Base-by-base conservation (phyloP, 2,113 vertebrate genomes). In the Cardinalis cardinalis region DNA sequence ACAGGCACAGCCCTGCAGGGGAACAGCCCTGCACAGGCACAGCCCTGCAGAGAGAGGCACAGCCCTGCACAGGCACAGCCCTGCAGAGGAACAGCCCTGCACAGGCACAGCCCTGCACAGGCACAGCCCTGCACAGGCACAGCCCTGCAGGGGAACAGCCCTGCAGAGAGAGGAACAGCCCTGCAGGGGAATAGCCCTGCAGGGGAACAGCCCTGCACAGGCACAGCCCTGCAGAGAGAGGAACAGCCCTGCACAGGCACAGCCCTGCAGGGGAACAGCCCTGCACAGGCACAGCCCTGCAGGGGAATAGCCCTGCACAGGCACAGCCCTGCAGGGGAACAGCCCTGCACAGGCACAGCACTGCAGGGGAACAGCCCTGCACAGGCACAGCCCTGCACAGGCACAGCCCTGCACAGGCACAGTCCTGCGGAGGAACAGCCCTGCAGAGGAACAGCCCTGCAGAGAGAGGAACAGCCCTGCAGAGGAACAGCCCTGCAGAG, bases 281-380 rank as follows among this genome's bases (percentile, higher is more conserved):
- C 0, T 46, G 46, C 46, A 23, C 5, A 23, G 24, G 3, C 12
- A 43, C 41, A 41, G n/a, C n/a, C n/a, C n/a, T n/a, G n/a, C n/a
- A n/a, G n/a, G n/a, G n/a, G n/a, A n/a, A n/a, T n/a, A n/a, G n/a
- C n/a, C n/a, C n/a, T n/a, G n/a, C 59, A 46, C 38, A n/a, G 7
- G 53, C 59, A 12, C 81, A 66, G 80, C 51, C 1, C 0, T 46
- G 46, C 46, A 38, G 38, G 10, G 38, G 38, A 9, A 43, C 43
- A 43, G 43, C 43, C 43, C 18, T 43, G 43, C 59, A 51, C 34
- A n/a, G 7, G 53, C 59, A 12, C 81, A 66, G 80, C 51, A 1
- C 0, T 46, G 46, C 59, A 51, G 32, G n/a, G n/a, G n/a, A n/a
- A n/a, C n/a, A n/a, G n/a, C n/a, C n/a, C n/a, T n/a, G n/a, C 59